Conservation (phyloP, 2,888 invertebrate genomes). For the Zygaena filipendulae region DNA sequence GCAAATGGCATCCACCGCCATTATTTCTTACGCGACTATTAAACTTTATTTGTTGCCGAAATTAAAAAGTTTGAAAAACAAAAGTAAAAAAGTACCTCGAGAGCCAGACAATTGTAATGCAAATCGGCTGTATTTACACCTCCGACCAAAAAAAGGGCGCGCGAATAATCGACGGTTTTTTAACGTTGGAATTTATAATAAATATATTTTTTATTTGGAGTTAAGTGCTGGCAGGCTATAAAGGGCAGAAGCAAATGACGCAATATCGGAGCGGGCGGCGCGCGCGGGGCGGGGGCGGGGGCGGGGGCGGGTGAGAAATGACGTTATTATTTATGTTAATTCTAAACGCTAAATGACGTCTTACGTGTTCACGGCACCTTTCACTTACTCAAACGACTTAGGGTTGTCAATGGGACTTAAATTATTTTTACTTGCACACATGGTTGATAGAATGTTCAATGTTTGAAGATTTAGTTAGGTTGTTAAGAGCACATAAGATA, state of each 20-base stretch:
- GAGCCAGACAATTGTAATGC: slow-evolving; percentile 55
- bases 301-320: slow-evolving; percentile 36
- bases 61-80: too few relatives aligned
- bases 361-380: slow-evolving; percentile 52
- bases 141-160: slow-evolving; percentile 24
- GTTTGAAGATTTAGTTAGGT: slow-evolving; percentile 15
- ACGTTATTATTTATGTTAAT: slow-evolving; percentile 70
- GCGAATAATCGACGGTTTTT: slow-evolving; percentile 24
- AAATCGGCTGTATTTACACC: slow-evolving; percentile 31
- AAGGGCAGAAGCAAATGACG: slow-evolving; percentile 57
- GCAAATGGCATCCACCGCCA: slow-evolving; percentile 44
- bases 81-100: too few relatives aligned
- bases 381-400: too few relatives aligned
- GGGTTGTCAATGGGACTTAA: too few relatives aligned
- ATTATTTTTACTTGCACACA: too few relatives aligned
- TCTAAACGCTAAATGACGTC: slow-evolving; percentile 57
- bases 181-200: slow-evolving; percentile 45
- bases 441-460: too few relatives aligned
- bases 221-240: slow-evolving; percentile 51
- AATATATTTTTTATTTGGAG: slow-evolving; percentile 55
- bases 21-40: slow-evolving; percentile 47
- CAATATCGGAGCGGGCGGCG: too few relatives aligned
- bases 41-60: slow-evolving; percentile 57
- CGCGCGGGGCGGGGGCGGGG: too few relatives aligned
- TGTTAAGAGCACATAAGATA: too few relatives aligned